Evolutionary conservation across 2,113 vertebrate species (phyloP), one percentile per base, ranked within the genome.

Genomic region (Silurus asotus): DNA sequence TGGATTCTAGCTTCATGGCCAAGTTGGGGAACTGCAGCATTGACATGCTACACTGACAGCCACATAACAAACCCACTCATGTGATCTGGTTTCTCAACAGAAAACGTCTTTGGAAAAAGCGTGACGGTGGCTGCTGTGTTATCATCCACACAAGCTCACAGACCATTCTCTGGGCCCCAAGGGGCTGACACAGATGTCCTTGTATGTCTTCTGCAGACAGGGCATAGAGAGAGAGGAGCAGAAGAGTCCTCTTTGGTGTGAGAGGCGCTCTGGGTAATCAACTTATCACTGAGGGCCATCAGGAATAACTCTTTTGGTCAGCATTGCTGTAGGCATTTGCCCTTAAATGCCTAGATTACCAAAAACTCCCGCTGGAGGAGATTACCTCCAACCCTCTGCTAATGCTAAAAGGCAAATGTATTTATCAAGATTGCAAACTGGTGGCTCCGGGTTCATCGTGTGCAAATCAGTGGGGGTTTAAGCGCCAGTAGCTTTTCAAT

Each of bases 71-170:
- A 89, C 88, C 85, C 90, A 84, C 83, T 92, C 90, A 86, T 87
- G 83, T 23, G 77, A 87, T 89, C 88, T 90, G 82, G 84, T 90
- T 92, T 65, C 67, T 84, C 59, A 65, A 91, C 87, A 91, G 59
- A 87, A 91, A 93, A 85, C 89, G 86, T 92, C 92, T 93, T 92
- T 93, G 93, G 90, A 89, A 91, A 77, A 89, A 92, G 90, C 92
- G 93, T 92, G 94, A 94, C 92, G 89, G 91, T 92, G 89, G 86
- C 89, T 75, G 87, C 87, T 69, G 89, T 89, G 90, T 94, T 94
- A 94, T 95, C 93, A 92, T 92, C 92, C 89, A 90, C 91, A 87
- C 91, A 93, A 92, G 86, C 92, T 92, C 92, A 93, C 93, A 92
- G 89, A 93, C 92, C 93, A 81, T 76, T 91, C 91, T 88, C 67